A percentile compares a stretch with the other conserved stretches of the same genome.
Conservation (phyloP, 2,888 invertebrate genomes). For the Desoria tigrina region DNA sequence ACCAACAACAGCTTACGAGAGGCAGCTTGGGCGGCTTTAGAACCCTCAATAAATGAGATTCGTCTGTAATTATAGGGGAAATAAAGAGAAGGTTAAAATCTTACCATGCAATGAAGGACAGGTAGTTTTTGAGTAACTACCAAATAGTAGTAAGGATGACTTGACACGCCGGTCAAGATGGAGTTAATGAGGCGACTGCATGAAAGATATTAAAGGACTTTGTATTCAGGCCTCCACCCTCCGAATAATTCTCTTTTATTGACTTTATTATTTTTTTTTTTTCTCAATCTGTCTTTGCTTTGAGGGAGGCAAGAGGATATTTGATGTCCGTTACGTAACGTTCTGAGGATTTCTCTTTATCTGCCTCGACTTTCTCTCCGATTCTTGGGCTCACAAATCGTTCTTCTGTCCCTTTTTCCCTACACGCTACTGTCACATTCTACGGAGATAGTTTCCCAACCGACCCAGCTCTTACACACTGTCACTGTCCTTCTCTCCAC, state of each 20-base stretch:
- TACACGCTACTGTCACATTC: too few species aligned
- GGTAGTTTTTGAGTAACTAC: conserved; percentile 39
- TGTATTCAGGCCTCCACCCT: too few species aligned
- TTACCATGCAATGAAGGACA: conserved; percentile 45
- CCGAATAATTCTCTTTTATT: background rate
- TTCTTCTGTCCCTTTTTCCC: too few species aligned
- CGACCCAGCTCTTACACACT: too few species aligned
- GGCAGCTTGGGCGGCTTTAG: too few species aligned
- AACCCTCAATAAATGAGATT: too few species aligned
- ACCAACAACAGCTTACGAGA: too few species aligned
- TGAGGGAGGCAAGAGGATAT: too few species aligned
- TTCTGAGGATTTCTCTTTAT: background rate
- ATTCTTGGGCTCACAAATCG: conserved; percentile 1
- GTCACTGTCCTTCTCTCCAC: too few species aligned
- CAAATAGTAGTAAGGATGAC: conserved; percentile 27
- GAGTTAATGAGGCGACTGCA: conserved; percentile 1
- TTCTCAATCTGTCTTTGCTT: background rate
- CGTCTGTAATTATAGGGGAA: too few species aligned
- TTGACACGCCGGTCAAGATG: conserved; percentile 25
- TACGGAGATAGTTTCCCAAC: too few species aligned
- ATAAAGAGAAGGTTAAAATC: conserved; percentile 15
- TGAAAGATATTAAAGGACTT: too few species aligned
- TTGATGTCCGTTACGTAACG: background rate
- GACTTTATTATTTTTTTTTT: background rate
- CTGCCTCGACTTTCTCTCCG: conserved; percentile 25